Evolutionary conservation across 2,888 invertebrate genomes (phyloP), one percentile per base, ranked within the genome.

Genomic region (Malachius bipustulatus): DNA sequence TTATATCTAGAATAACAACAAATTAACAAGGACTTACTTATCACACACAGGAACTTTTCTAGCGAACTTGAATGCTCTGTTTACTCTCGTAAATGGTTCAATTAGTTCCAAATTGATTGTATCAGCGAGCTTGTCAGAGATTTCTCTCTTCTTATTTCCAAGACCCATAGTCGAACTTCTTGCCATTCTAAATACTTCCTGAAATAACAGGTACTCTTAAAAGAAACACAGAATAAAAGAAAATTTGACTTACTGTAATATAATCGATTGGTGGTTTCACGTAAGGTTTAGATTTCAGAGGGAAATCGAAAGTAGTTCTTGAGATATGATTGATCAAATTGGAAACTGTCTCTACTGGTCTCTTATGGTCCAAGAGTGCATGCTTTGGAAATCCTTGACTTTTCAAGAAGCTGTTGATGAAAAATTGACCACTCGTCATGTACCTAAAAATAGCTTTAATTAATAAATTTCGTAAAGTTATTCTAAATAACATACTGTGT

Each of bases 31-130:
- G 12, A 43, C 42, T 48, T 45, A 60, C 50, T 73, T 76, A 49
- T 82, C 82, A 56, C 87, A 87, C 34, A 75, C 71, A 1, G 81
- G 81, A 15, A 72, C 68, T 48, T 71, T 69, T 2, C 70, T 63
- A 0, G 78, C 74, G 63, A 79, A 85, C 51, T 77, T 73, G 63
- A 81, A 85, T 1, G 83, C 85, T 32, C 87, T 65, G 66, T 83
- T 82, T 9, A 84, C 81, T 57, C 83, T 71, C n/a, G 84, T 70
- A 14, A 85, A 71, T 0, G 85, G 85, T 54, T 83, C 82, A 34
- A 87, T 81, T 38, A 87, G 72, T 62, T 87, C 85, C 51, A 84
- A 63, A 60, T 87, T 87, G 32, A 88, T 70, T 1, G 82, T 78
- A 54, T 85, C 82, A 1, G 83, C 81, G 40, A 88, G 59, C 48